Evolutionary conservation across 2,113 vertebrate species (phyloP).

Genomic region (Stomatorhinus ivindoensis): DNA sequence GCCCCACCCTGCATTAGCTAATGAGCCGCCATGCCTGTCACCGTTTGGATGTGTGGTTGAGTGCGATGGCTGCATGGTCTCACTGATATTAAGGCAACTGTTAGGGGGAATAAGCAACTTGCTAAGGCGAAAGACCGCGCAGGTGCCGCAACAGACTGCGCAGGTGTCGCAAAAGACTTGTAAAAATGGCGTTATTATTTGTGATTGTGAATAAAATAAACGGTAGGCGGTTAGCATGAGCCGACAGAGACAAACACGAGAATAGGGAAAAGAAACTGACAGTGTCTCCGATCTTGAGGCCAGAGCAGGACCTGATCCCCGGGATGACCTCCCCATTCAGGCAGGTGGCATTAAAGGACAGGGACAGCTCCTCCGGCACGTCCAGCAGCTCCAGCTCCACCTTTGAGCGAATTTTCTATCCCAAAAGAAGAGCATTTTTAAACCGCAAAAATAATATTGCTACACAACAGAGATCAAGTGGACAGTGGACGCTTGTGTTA

Average conservation of each 20-base stretch:
- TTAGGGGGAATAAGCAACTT: neutral
- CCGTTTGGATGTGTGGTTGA: neutral
- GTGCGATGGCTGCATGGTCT: neutral
- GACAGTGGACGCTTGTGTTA: neutral
- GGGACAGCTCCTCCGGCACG: constrained; percentile 72
- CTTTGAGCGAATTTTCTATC: constrained; percentile 78
- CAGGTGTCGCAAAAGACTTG: neutral
- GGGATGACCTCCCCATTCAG: constrained; percentile 68
- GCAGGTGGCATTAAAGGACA: constrained; percentile 75
- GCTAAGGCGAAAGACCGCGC: neutral
- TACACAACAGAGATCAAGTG: neutral
- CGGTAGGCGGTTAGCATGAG: neutral
- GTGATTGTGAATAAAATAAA: neutral
- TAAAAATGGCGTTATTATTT: neutral
- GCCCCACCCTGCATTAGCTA: neutral
- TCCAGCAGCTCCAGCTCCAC: constrained; percentile 76
- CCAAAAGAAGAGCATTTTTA: neutral
- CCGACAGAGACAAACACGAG: neutral
- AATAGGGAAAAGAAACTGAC: constrained; percentile 48
- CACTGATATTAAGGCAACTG: neutral
- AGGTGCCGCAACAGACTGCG: neutral
- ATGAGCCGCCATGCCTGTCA: neutral
- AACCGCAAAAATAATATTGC: neutral
- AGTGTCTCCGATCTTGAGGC: constrained; percentile 79
- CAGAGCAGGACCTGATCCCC: constrained; percentile 69